These are phyloP conservation scores for Montipora cactus DNA, from an alignment of 64 coral and sea anemone species.

Conservation along the genomic window DNA sequence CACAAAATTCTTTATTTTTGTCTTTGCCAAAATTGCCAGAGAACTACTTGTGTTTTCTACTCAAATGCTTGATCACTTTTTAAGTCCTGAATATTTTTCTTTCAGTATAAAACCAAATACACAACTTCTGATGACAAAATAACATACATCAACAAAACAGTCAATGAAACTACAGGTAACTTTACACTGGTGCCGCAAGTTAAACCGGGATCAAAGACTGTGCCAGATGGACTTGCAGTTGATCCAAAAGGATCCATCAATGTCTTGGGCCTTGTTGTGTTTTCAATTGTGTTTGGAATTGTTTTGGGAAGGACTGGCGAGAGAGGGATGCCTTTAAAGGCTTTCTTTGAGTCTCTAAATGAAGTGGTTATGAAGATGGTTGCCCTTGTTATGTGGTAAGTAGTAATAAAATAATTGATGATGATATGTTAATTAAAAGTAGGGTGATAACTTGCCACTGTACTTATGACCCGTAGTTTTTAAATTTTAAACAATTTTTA, in stretches of 20 bases:
- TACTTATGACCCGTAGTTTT: too few species aligned
- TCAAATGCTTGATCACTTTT: too few species aligned
- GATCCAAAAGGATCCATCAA: conserved; percentile 76
- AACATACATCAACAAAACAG: conserved; percentile 36
- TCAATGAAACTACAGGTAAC: conserved; percentile 60
- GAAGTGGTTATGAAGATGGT: conserved; percentile 95
- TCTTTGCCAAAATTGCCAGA: too few species aligned
- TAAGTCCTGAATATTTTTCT: background rate
- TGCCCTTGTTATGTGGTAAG: conserved; percentile 94
- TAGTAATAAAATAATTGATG: background rate
- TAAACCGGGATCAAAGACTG: conserved; percentile 58
- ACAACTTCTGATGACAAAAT: conserved; percentile 4
- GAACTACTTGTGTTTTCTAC: too few species aligned
- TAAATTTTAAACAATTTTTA: too few species aligned
- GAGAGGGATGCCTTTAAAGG: conserved; percentile 71
- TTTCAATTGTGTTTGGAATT: conserved; percentile 83
- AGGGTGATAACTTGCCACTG: too few species aligned
- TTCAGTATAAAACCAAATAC: conserved; percentile 63
- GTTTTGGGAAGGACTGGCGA: conserved; percentile 89
- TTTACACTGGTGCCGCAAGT: background rate
- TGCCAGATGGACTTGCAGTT: conserved; percentile 28
- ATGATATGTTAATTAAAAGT: too few species aligned
- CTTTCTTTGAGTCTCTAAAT: conserved; percentile 87
- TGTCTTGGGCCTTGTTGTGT: conserved; percentile 84
- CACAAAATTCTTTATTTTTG: too few species aligned